Base-by-base conservation (phyloP, 2,113 vertebrate genomes). In the Bubalus kerabau region DNA sequence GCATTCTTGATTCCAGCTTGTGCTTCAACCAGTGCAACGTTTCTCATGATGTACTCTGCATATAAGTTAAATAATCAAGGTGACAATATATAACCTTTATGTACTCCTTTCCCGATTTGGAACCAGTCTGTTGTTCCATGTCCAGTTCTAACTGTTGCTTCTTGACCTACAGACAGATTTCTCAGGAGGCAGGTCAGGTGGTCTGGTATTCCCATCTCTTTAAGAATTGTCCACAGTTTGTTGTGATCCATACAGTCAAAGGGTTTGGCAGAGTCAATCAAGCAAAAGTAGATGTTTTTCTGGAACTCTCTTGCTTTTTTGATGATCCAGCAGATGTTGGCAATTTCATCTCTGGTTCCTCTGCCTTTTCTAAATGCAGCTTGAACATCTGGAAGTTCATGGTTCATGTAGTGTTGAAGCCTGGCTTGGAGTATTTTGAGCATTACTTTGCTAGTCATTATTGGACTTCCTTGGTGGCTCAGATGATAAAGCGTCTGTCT, bases 241-340 rank as follows among this genome's bases (percentile, higher is more conserved):
- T 4, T n/a, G 16, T 67, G 64, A 67, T 67, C 17, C 32, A 67
- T 10, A 67, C 16, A 67, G 16, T 67, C 62, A 67, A 62, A 36
- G 16, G 32, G 15, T 67, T 67, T 36, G 64, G 32, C 16, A 17
- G n/a, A 36, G 7, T n/a, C 64, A 67, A 67, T 36, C n/a, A 19
- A 19, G 7, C 32, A n/a, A 19, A 67, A 67, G 4, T 67, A 19
- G 64, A 67, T 36, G 16, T 67, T 67, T n/a, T 67, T 67, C 32
- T 67, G 64, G 64, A 67, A 67, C 32, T n/a, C 62, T 67, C 32
- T 21, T 67, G 64, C 17, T n/a, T 67, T 67, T 19, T n/a, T 4
- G 0, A 67, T 2, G 17, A 67, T 36, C 17, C 4, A 67, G 64
- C 32, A 36, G 8, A 67, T 1, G 8, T 36, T 67, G 17, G 32